These are phyloP conservation scores for Octomys mimax DNA, from an alignment of 2,797 vertebrate species.

Conservation along the genomic window DNA sequence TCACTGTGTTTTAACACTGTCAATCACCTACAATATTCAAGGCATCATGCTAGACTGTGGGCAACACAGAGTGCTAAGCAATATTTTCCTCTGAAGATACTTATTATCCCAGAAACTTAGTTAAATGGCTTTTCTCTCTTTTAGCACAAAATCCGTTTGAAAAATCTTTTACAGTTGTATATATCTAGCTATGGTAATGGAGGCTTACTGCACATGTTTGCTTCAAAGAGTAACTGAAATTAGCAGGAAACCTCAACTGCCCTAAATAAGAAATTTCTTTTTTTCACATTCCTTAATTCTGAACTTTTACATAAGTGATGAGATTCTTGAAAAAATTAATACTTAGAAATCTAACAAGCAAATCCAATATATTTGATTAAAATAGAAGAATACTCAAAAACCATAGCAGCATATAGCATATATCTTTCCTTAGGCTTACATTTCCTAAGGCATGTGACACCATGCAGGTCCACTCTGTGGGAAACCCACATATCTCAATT, in stretches of 20 bases:
- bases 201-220: constrained; percentile 27
- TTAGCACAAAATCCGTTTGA: neutral
- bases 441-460: neutral
- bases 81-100: neutral
- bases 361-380: constrained; percentile 2
- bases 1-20: neutral
- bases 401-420: neutral
- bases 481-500: neutral
- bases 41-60: neutral
- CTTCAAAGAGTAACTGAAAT: constrained; percentile 11
- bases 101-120: neutral
- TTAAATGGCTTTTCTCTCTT: neutral
- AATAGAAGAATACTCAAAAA: neutral
- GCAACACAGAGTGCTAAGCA: neutral
- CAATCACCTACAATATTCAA: neutral
- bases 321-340: constrained; percentile 14
- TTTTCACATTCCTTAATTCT: neutral
- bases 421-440: neutral
- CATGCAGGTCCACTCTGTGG: neutral
- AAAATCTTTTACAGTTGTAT: neutral
- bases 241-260: neutral
- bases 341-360: neutral
- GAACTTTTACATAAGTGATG: neutral
- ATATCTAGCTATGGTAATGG: neutral
- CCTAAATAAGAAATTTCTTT: neutral